phyloP scores from a whole-genome alignment of 1,140 invertebrate genomes.

The Philotrypesis tridentata region DNA sequence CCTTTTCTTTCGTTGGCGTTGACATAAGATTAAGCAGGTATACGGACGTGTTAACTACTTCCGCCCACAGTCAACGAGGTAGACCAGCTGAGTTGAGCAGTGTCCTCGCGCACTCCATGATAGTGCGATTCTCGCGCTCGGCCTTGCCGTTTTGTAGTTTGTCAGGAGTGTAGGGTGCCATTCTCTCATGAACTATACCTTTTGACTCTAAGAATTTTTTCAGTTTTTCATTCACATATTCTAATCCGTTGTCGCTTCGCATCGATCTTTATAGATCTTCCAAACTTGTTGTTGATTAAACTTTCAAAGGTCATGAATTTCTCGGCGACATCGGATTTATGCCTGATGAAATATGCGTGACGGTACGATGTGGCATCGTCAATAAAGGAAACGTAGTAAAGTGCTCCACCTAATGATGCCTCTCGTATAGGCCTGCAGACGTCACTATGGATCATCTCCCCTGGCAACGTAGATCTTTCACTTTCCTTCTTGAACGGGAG shows the following conservation, averaged over 20 bases:
- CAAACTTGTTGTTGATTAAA: neutral
- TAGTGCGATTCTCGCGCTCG: too few relatives aligned
- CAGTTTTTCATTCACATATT: neutral
- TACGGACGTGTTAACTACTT: too few relatives aligned
- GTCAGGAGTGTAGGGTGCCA: too few relatives aligned
- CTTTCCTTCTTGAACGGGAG: neutral
- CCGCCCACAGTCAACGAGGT: too few relatives aligned
- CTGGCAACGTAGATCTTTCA: neutral
- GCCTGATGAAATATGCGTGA: neutral
- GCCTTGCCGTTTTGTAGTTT: too few relatives aligned
- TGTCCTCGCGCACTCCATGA: too few relatives aligned
- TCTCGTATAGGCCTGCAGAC: neutral
- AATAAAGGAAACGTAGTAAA: neutral
- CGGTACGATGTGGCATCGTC: neutral
- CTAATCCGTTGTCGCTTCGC: neutral
- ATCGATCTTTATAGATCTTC: neutral
- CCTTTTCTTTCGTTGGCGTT: too few relatives aligned
- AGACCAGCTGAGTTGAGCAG: too few relatives aligned
- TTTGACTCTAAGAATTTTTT: neutral
- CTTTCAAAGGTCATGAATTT: neutral
- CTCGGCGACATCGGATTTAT: neutral
- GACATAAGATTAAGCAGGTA: too few relatives aligned
- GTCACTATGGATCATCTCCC: neutral
- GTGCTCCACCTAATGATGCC: neutral
- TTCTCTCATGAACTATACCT: neutral